A percentile compares a stretch with the other conserved stretches of the same genome.
These are phyloP conservation scores for Oreonectes daqikongensis DNA, from an alignment of 2,797 vertebrate species.

Conservation along the genomic window DNA sequence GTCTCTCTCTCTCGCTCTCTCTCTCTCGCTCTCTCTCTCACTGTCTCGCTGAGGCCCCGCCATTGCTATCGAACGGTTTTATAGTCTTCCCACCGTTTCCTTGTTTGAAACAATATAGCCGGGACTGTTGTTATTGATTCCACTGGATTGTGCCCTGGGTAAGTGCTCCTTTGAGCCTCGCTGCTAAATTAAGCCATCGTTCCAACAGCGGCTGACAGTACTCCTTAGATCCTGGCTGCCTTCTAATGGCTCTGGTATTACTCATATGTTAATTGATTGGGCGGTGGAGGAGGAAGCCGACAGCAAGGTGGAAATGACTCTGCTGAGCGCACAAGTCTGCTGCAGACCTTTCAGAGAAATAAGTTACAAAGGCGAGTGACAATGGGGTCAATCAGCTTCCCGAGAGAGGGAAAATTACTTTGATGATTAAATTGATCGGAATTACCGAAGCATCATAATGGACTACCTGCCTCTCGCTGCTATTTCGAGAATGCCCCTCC, in stretches of 20 bases:
- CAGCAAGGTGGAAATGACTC: conserved; percentile 58
- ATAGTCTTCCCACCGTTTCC: conserved; percentile 72
- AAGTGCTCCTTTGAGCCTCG: conserved; percentile 83
- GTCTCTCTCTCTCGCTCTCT: conserved; percentile 65
- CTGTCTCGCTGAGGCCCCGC: conserved; percentile 48
- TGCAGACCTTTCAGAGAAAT: conserved; percentile 44
- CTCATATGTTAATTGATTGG: conserved; percentile 88
- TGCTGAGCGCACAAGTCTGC: conserved; percentile 40
- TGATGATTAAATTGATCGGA: conserved; percentile 49
- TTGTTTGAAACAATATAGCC: conserved; percentile 76
- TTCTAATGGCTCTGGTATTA: conserved; percentile 81
- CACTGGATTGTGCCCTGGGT: conserved; percentile 74
- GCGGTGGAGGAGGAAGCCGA: conserved; percentile 66
- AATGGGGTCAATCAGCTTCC: conserved; percentile 52
- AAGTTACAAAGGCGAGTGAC: conserved; percentile 45
- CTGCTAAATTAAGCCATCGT: conserved; percentile 88
- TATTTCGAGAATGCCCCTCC: conserved; percentile 18
- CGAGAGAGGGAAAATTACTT: conserved; percentile 42
- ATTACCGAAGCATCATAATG: conserved; percentile 42
- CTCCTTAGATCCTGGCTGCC: conserved; percentile 78
- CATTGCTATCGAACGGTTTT: conserved; percentile 50
- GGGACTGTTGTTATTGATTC: conserved; percentile 85
- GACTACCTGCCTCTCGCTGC: conserved; percentile 18
- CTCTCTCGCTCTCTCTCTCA: conserved; percentile 54
- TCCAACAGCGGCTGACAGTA: conserved; percentile 85